These are phyloP conservation scores for Montipora sp. DNA, from an alignment of 64 coral and sea anemone genomes.

Conservation along the genomic window DNA sequence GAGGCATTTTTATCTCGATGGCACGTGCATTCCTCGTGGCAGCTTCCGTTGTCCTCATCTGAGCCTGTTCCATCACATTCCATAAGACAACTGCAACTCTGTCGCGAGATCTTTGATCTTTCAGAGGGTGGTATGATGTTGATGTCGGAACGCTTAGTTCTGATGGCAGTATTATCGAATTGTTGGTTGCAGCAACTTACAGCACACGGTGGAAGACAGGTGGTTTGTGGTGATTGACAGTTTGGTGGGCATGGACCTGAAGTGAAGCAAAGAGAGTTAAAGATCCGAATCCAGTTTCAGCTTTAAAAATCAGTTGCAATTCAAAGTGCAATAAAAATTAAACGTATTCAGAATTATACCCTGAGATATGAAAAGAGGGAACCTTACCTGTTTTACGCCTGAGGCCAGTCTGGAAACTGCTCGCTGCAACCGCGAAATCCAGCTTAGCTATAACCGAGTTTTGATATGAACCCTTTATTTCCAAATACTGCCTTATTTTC, in stretches of 20 bases:
- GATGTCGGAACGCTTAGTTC: constrained; percentile 7
- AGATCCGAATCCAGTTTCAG: background rate
- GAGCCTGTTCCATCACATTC: constrained; percentile 4
- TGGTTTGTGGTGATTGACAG: background rate
- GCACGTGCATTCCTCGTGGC: constrained; percentile 61
- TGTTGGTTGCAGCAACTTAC: constrained; percentile 7
- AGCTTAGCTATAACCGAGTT: background rate
- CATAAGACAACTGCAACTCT: constrained; percentile 59
- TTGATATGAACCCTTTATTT: background rate
- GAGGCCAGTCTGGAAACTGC: constrained; percentile 36
- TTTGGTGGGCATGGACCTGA: background rate
- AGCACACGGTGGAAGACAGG: constrained; percentile 22
- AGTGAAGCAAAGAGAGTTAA: background rate
- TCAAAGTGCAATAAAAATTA: background rate
- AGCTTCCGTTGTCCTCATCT: background rate
- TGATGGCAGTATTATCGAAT: background rate
- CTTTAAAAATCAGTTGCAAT: too few relatives aligned
- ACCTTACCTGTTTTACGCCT: constrained; percentile 15
- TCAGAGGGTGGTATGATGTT: background rate
- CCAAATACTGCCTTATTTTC: background rate
- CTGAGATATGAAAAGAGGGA: background rate
- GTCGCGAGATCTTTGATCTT: constrained; percentile 27
- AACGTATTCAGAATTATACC: background rate
- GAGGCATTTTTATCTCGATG: constrained; percentile 19
- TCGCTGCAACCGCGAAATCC: constrained; percentile 55